Conservation (phyloP, 2,113 vertebrate genomes). For the zebrafish (Danio rerio) region GRCz12tu NC_133198.1:21319001-21319500, state of each 20-base stretch:
- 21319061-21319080: background rate
- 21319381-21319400: too few species aligned
- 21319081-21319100: background rate
- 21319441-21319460: too few species aligned
- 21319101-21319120: background rate
- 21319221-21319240: background rate
- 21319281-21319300: background rate
- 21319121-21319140: background rate
- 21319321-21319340: background rate
- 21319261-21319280: too few species aligned
- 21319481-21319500: too few species aligned
- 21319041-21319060: background rate
- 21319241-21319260: background rate
- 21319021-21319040: background rate
- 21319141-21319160: background rate
- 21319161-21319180: background rate
- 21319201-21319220: background rate
- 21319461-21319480: too few species aligned
- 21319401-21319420: too few species aligned
- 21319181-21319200: background rate
- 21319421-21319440: too few species aligned
- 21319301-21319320: background rate
- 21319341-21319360: background rate
- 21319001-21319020: background rate
- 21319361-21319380: too few species aligned